Evolutionary conservation across 2,113 vertebrate species (phyloP).

Genomic region (Upupa epops): DNA sequence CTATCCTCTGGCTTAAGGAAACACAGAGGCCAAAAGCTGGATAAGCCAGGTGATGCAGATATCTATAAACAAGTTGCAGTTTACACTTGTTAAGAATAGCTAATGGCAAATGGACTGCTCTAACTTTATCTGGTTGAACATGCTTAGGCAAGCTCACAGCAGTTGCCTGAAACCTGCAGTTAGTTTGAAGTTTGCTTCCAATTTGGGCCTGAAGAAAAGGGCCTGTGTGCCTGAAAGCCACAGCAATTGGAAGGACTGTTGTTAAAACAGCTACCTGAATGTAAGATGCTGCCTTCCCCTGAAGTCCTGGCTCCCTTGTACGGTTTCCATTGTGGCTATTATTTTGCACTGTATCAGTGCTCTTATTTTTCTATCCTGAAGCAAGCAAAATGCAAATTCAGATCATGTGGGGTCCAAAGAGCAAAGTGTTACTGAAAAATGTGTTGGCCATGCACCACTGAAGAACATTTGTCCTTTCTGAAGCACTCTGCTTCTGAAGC

Average conservation of each 20-base stretch:
- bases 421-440: not conserved
- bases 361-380: not conserved
- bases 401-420: not conserved
- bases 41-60: not conserved
- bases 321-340: not conserved
- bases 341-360: conserved; percentile 6
- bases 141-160: not conserved
- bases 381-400: conserved; percentile 13
- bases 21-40: not conserved
- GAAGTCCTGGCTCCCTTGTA: not conserved
- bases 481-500: not conserved
- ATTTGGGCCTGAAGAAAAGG: not conserved
- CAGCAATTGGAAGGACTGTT: not conserved
- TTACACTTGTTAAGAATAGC: accelerated
- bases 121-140: not conserved
- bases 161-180: not conserved
- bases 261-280: not conserved
- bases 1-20: not conserved
- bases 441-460: not conserved
- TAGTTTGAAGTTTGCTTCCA: not conserved
- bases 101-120: not conserved
- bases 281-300: not conserved
- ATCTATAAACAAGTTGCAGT: not conserved
- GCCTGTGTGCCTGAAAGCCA: not conserved
- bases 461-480: not conserved